Percentiles rank a stretch among this genome's conserved stretches.
Conservation (phyloP, 2,888 invertebrate species). For the Volucella inflata region DNA sequence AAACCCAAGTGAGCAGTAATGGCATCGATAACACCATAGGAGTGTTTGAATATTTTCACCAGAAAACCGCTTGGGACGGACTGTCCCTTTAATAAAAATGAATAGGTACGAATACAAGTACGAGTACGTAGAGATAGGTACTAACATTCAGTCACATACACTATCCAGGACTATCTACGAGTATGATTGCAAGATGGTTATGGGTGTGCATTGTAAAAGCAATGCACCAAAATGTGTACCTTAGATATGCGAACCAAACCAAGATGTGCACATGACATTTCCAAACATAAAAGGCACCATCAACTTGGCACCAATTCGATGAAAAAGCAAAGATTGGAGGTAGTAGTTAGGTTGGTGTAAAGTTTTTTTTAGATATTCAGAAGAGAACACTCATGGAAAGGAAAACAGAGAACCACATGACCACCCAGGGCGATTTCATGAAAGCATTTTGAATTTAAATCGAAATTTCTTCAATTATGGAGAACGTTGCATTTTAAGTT, state of each 20-base stretch:
- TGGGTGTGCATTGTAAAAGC: constrained; percentile 33
- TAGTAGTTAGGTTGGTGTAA: no score
- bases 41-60: constrained; percentile 57
- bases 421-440: no score
- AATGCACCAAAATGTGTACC: constrained; percentile 27
- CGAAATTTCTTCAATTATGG: no score
- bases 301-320: constrained; percentile 36
- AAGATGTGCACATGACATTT: constrained; percentile 27
- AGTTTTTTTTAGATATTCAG: no score
- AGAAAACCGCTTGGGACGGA: constrained; percentile 34
- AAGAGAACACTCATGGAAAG: no score
- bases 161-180: background rate
- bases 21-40: constrained; percentile 49
- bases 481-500: no score
- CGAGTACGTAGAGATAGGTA: background rate
- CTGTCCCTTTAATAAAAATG: constrained; percentile 65
- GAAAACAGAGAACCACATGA: no score
- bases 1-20: constrained; percentile 45
- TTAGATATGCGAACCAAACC: constrained; percentile 3
- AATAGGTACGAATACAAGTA: constrained; percentile 40
- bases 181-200: constrained; percentile 51
- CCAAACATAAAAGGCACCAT: constrained; percentile 17
- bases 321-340: background rate
- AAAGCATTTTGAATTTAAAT: no score
- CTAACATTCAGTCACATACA: constrained; percentile 53